phyloP scores from a whole-genome alignment of 2,888 invertebrate species.

The Phasia obesa region DNA sequence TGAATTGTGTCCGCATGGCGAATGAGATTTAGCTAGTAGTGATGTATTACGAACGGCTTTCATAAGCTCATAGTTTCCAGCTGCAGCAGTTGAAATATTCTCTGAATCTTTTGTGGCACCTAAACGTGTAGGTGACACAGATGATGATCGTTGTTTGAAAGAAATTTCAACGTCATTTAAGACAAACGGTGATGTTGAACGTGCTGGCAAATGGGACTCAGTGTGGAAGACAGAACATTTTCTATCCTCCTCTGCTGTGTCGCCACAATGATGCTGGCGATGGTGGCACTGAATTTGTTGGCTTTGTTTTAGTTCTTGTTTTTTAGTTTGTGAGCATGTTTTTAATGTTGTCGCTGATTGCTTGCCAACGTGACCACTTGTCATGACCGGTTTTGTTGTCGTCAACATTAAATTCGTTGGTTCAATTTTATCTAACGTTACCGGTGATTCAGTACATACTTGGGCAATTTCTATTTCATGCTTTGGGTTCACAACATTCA shows the following conservation, averaged over 20 bases:
- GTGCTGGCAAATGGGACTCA: slow-evolving; percentile 65
- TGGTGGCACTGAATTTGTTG: background rate
- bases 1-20: slow-evolving; percentile 69
- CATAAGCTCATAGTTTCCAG: slow-evolving; percentile 18
- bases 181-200: slow-evolving; percentile 75
- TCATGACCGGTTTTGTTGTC: slow-evolving; percentile 14
- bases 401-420: slow-evolving; percentile 22
- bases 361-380: slow-evolving; percentile 66
- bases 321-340: slow-evolving; percentile 48
- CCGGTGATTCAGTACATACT: slow-evolving; percentile 20
- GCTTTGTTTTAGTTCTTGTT: slow-evolving; percentile 16
- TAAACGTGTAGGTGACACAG: slow-evolving; percentile 38
- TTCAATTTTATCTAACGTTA: slow-evolving; percentile 11
- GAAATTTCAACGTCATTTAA: slow-evolving; percentile 72
- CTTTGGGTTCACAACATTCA: slow-evolving; percentile 34
- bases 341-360: slow-evolving; percentile 61
- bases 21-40: slow-evolving; percentile 72
- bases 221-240: slow-evolving; percentile 51
- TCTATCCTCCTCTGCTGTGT: slow-evolving; percentile 62
- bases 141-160: slow-evolving; percentile 29
- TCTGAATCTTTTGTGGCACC: background rate
- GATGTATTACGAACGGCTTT: slow-evolving; percentile 49
- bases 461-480: slow-evolving; percentile 48
- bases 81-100: background rate
- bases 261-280: slow-evolving; percentile 58